Evolutionary conservation across 2,797 vertebrate genomes (phyloP), one percentile per base, ranked within the genome.

Genomic region (Onychomys torridus): DNA sequence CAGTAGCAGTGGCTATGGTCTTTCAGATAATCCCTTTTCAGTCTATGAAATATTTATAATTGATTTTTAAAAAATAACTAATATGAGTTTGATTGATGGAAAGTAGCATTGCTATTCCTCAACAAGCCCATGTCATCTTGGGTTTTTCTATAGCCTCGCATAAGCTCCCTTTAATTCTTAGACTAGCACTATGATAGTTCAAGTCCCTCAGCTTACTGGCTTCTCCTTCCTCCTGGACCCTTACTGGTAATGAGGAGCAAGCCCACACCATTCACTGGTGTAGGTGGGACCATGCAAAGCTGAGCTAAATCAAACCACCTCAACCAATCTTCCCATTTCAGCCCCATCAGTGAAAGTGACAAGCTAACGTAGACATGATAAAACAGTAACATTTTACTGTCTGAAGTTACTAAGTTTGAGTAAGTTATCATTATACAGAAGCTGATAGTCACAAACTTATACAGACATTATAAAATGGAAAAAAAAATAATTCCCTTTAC

Each of bases 281-380:
- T 10, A 0, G 0, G 1, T 29, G 34, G 16, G 29, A n/a, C 23
- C 32, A 13, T 17, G 1, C 0, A 12, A 34, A 5, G 2, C 0
- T 32, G 21, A 67, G 16, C 12, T 17, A 4, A 14, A 32, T 16
- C 9, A 6, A 14, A n/a, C 29, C 3, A 81, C 17, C 8, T 29
- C 3, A 76, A 23, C 1, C 16, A 19, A 8, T n/a, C 8, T 69
- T 85, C 73, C 8, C 32, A 46, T 23, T 46, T n/a, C 8, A 25
- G 14, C 12, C 29, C 79, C 77, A 11, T 25, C 59, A 46, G 27
- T 43, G 69, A 91, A 61, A 87, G 2, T 2, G 37, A n/a, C 43
- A 55, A 69, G 79, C n/a, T 13, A 46, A 32, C 16, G 9, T 27
- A 88, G 34, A 32, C 0, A n/a, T 5, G 5, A n/a, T 4, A 13